Conservation (phyloP, 2,113 vertebrate genomes). For the Chinchilla lanigera region DNA sequence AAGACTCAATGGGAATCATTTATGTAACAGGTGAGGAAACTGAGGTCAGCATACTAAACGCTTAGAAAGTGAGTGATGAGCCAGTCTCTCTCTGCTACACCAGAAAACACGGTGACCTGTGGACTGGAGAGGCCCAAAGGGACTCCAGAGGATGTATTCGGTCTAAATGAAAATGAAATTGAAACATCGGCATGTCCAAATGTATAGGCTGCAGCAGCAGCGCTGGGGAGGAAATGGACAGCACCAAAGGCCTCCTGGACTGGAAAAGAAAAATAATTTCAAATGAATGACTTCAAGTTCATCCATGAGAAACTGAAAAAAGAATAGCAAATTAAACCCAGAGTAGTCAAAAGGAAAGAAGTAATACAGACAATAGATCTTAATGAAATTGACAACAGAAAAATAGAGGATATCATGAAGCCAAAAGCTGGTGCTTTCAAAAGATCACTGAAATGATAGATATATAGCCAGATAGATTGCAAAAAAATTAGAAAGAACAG, state of each 20-base stretch:
- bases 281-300: not conserved
- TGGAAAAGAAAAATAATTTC: not conserved
- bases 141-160: not conserved
- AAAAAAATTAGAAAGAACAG: not conserved
- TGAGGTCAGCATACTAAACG: not conserved
- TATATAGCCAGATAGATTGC: not conserved
- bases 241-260: not conserved
- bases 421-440: not conserved
- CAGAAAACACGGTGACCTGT: too few relatives aligned
- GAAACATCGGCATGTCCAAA: not conserved
- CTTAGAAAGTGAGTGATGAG: not conserved
- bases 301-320: not conserved
- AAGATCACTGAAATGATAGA: not conserved
- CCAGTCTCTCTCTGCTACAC: not conserved
- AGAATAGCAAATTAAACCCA: not conserved
- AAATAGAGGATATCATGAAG: constrained; percentile 20
- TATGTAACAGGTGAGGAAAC: not conserved
- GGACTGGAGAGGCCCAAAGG: not conserved
- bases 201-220: not conserved
- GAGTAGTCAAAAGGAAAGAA: not conserved
- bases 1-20: not conserved
- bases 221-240: not conserved
- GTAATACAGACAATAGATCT: not conserved
- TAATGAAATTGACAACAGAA: not conserved
- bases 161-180: not conserved